Conservation (phyloP, 2,113 vertebrate genomes). For the Aspidoscelis tigris region DNA sequence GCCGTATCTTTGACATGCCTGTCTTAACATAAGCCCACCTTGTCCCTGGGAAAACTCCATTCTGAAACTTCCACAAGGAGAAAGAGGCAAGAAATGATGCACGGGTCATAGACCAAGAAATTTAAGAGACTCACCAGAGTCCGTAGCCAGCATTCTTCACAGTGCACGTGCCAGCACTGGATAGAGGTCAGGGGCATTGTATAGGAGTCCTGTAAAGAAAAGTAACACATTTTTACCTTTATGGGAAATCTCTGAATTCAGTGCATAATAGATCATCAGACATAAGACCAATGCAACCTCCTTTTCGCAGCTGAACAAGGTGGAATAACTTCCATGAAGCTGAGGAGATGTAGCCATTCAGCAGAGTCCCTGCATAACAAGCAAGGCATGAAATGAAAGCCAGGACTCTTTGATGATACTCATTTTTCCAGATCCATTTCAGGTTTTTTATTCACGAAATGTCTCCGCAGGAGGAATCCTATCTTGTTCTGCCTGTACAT, state of each 20-base stretch:
- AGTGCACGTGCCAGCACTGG: slow-evolving; percentile 99
- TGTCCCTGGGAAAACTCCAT: slow-evolving; percentile 39
- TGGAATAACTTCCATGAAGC: not conserved
- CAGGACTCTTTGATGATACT: not conserved
- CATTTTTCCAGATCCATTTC: too few relatives aligned
- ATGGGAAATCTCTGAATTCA: not conserved
- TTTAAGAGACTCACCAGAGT: slow-evolving; percentile 88
- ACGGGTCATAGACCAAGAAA: slow-evolving; percentile 45
- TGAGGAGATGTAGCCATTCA: not conserved
- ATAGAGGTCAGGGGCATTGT: slow-evolving; percentile 98
- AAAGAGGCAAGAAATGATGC: slow-evolving; percentile 26
- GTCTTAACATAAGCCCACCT: not conserved
- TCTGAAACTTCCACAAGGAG: not conserved
- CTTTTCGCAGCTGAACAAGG: not conserved
- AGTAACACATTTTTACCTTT: slow-evolving; percentile 12
- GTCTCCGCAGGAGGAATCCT: too few relatives aligned
- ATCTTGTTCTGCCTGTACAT: too few relatives aligned
- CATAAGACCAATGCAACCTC: not conserved
- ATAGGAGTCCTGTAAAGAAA: slow-evolving; percentile 89
- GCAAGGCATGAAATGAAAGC: not conserved
- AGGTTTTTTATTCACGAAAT: too few relatives aligned
- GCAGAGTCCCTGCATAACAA: too few relatives aligned
- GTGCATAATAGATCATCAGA: not conserved
- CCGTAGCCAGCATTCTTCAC: slow-evolving; percentile 99
- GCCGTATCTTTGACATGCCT: too few relatives aligned